Base-by-base conservation (phyloP, 2,888 invertebrate genomes). In the Brachypalpus laphriformis region DNA sequence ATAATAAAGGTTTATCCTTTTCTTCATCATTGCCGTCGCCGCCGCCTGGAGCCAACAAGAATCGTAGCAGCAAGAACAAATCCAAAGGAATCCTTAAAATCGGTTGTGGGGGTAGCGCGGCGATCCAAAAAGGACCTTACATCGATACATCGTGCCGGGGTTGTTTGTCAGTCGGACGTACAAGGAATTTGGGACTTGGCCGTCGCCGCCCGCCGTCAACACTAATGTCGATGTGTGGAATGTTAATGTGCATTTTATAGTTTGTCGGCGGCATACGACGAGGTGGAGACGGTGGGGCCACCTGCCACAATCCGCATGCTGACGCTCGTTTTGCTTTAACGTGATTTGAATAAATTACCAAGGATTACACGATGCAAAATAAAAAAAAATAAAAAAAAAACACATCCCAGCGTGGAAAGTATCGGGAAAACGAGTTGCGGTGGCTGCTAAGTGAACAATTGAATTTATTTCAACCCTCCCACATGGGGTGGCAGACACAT, bases 331-430 rank as follows among this genome's bases (percentile, higher is more conserved):
- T 61, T 63, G 56, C 45, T 75, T 63, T 59, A 80, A 85, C 80
- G 80, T 85, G 80, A 85, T 80, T 85, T 85, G 85, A 85, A 80
- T 85, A 80, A 75, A 85, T 85, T 75, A 75, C 49, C 45, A 37
- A 70, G 75, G 57, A 80, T 80, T 75, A 85, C 42, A 4, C 70
- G 56, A 49, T 78, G 42, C 22, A 56, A 54, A 57, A 56, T 63
- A 61, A 68, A 37, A 51, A 22, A 25, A 63, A 22, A 5, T 25
- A 25, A 2, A 22, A 63, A 25, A 22, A 49, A 37, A 11, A 22
- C 56, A 65, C 16, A 65, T 9, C 8, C 40, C 51, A 6, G 1
- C 7, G 11, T 54, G 40, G 20, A 34, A 25, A 51, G 51, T 49
- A 57, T 16, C 49, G 28, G n/a, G 49, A 61, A 51, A 56, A 70